Evolutionary conservation across 2,113 vertebrate species (phyloP).

Genomic region (Pandion haliaetus): DNA sequence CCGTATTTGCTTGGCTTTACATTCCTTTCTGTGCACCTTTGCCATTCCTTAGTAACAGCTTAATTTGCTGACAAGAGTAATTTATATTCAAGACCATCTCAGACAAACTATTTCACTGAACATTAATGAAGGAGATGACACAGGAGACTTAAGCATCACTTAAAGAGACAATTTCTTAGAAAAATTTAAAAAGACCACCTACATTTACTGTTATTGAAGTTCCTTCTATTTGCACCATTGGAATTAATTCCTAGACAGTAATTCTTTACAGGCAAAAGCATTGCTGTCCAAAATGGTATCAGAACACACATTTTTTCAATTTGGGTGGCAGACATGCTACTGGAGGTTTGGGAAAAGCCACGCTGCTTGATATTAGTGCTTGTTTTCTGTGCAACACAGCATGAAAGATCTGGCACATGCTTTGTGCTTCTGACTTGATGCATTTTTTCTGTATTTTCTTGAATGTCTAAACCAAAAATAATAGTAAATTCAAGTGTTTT

Average conservation of each 20-base stretch:
- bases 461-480: neutral
- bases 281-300: neutral
- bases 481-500: neutral
- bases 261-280: slow-evolving; percentile 17
- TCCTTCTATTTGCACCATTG: neutral
- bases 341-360: neutral
- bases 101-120: slow-evolving; percentile 25
- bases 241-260: slow-evolving; percentile 44
- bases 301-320: slow-evolving; percentile 5
- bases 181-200: neutral
- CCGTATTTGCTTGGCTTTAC: neutral
- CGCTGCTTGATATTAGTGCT: neutral
- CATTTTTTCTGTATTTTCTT: slow-evolving; percentile 3
- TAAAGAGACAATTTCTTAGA: neutral
- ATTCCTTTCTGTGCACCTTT: neutral
- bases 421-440: neutral
- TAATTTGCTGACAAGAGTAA: neutral
- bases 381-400: neutral
- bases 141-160: neutral
- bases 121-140: slow-evolving; percentile 20
- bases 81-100: slow-evolving; percentile 2
- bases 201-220: neutral
- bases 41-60: neutral
- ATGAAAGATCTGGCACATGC: neutral
- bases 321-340: neutral